phyloP scores from a whole-genome alignment of 2,113 vertebrate genomes.

The Entelurus aequoreus region DNA sequence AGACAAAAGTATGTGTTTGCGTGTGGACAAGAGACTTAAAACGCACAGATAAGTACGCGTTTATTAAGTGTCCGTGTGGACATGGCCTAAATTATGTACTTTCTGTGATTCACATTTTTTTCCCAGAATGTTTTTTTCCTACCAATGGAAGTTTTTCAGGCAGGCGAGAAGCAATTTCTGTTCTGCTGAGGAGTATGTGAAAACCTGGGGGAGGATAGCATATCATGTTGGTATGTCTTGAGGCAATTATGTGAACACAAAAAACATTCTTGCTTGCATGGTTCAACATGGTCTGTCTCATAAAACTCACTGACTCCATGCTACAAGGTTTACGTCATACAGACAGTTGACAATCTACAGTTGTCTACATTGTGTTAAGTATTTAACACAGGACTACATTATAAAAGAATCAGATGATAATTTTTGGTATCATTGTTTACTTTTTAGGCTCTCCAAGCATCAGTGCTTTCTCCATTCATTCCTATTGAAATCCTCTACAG shows the following conservation, averaged over 20 bases:
- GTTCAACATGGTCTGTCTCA: neutral
- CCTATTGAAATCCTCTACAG: neutral
- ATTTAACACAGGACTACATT: too few relatives aligned
- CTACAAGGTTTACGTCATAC: too few relatives aligned
- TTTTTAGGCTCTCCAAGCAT: neutral
- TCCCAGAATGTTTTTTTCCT: conserved; percentile 43
- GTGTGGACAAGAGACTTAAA: too few relatives aligned
- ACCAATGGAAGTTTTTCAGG: conserved; percentile 95
- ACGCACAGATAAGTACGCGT: too few relatives aligned
- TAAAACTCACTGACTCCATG: neutral
- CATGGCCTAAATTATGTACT: too few relatives aligned
- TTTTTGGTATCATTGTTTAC: too few relatives aligned
- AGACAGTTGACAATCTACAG: neutral
- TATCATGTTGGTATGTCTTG: neutral
- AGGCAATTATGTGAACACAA: neutral
- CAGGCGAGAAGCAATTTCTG: conserved; percentile 86
- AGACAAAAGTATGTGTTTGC: too few relatives aligned
- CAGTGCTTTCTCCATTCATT: neutral
- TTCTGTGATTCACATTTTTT: neutral
- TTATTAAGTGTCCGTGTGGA: too few relatives aligned
- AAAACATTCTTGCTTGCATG: neutral
- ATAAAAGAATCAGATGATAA: too few relatives aligned
- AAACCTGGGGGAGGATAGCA: conserved; percentile 72
- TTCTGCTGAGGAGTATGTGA: conserved; percentile 91
- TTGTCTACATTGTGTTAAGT: neutral